These are phyloP conservation scores for Meandrusa payeni DNA, from an alignment of 2,888 invertebrate genomes.

Conservation along the genomic window DNA sequence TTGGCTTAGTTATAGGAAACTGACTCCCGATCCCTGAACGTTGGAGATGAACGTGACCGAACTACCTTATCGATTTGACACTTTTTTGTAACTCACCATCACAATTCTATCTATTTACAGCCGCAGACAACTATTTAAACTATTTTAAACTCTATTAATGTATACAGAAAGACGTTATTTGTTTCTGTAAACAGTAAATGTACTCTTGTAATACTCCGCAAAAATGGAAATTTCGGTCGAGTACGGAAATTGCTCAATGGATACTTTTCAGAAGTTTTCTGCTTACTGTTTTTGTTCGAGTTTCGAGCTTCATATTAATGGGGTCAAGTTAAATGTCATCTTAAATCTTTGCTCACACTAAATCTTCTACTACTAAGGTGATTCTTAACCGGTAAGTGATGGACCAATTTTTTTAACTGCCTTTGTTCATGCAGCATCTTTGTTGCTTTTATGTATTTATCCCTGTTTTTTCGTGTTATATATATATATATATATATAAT, in stretches of 20 bases:
- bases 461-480: too few species aligned
- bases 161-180: not conserved
- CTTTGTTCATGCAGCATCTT: too few species aligned
- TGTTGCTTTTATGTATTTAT: too few species aligned
- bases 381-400: too few species aligned
- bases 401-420: too few species aligned
- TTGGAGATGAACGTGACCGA: constrained; percentile 55
- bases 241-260: constrained; percentile 22
- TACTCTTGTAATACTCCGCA: constrained; percentile 12
- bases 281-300: constrained; percentile 21
- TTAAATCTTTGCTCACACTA: too few species aligned
- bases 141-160: not conserved
- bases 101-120: not conserved
- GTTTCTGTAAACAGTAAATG: not conserved
- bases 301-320: too few species aligned
- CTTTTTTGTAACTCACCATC: constrained; percentile 41
- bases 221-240: constrained; percentile 20
- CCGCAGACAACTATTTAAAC: not conserved
- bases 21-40: constrained; percentile 55
- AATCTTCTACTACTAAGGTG: too few species aligned
- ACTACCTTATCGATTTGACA: constrained; percentile 56
- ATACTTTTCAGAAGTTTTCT: constrained; percentile 19
- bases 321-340: constrained; percentile 5
- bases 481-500: too few species aligned
- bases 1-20: constrained; percentile 72